Base-by-base conservation (phyloP, 2,797 vertebrate species). In the Lagodon rhomboides region DNA sequence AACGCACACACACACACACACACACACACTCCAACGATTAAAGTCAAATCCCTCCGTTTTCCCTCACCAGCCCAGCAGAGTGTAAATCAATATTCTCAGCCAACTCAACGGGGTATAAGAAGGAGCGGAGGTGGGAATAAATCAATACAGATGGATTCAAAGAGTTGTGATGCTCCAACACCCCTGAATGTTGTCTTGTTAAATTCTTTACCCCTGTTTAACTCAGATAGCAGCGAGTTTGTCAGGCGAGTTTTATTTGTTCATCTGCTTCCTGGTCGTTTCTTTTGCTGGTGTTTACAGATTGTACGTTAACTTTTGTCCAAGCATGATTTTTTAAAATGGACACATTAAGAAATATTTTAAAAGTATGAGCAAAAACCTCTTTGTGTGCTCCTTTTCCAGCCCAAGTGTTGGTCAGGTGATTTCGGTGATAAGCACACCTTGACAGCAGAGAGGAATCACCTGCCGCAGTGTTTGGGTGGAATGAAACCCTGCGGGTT, bases 51-150 rank as follows among this genome's bases (percentile, higher is more conserved):
- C 22, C 67, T 72, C 34, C 25, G 38, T 64, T 65, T 38, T 81
- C 68, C 77, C 55, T 54, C 47, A 63, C 50, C 12, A 20, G 63
- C 34, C 5, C 38, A 46, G 56, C 63, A 75, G 61, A 63, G 68
- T 25, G 66, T 76, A 78, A 71, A 77, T 82, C 73, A 79, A 72
- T 84, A 56, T 38, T 49, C 54, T 22, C 54, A 49, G 41, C 8
- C 61, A 55, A 74, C 51, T 74, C 9, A 49, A 46, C 25, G 77
- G 34, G 12, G 20, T 12, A 44, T 54, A 18, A 65, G 62, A 65
- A 41, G 55, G 41, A 34, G 53, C 2, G 1, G 20, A 18, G 7
- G 44, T 10, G 49, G 20, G 0, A 50, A 77, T 68, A 77, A 79
- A 74, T 79, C 68, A 59, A 64, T 68, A 66, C 34, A 44, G 50